phyloP scores from a whole-genome alignment of 2,888 invertebrate genomes.

The Pegoplata infirma region DNA sequence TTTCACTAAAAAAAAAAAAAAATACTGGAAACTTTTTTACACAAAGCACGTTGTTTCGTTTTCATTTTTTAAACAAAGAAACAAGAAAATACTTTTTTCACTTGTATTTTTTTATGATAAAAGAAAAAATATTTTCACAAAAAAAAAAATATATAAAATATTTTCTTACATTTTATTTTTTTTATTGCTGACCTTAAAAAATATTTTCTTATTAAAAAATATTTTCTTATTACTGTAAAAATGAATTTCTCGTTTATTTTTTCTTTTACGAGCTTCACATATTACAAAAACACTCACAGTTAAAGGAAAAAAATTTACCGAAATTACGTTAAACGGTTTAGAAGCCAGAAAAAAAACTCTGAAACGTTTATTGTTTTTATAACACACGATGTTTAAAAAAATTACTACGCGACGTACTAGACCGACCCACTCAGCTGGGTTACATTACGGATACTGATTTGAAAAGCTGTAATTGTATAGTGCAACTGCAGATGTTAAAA shows the following conservation, averaged over 20 bases:
- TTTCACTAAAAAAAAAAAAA: neutral
- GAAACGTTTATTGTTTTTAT: neutral
- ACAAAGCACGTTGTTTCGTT: neutral
- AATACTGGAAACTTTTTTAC: neutral
- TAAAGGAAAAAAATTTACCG: neutral
- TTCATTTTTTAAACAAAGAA: neutral
- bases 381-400: neutral
- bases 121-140: neutral
- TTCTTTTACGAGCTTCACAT: no score
- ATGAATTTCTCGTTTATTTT: neutral
- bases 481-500: conserved; percentile 49
- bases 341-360: neutral
- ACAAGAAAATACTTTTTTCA: neutral
- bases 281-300: neutral
- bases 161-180: neutral
- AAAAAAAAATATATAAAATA: neutral
- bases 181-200: conserved; percentile 26
- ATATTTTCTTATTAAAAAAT: neutral
- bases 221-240: neutral
- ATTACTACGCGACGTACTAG: conserved; percentile 27
- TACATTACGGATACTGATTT: conserved; percentile 46
- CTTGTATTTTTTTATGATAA: neutral
- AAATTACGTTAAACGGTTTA: conserved; percentile 16
- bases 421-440: conserved; percentile 49
- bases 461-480: conserved; percentile 54